Conservation (phyloP, 92 coral and sea anemone genomes). For the Parazoanthus swiftii region DNA sequence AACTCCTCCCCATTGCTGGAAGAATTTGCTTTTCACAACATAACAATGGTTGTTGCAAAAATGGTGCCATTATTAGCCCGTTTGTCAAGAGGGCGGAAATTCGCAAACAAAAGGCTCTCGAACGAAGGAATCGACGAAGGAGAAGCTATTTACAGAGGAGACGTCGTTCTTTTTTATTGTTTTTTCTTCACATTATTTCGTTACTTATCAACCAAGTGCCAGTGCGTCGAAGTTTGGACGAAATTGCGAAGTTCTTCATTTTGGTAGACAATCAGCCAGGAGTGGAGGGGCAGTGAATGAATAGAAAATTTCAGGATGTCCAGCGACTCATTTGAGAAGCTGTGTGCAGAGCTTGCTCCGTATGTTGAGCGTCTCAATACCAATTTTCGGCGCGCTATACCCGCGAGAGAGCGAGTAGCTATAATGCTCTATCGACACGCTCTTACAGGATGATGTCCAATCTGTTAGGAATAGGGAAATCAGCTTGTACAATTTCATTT, state of each 20-base stretch:
- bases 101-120: slow-evolving; percentile 5
- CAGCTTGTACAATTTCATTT: slow-evolving; percentile 46
- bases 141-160: slow-evolving; percentile 17
- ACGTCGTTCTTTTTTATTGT: neutral
- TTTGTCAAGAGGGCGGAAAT: slow-evolving; percentile 8
- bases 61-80: no score
- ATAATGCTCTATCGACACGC: slow-evolving; percentile 50
- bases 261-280: slow-evolving; percentile 42
- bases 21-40: no score
- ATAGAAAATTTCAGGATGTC: slow-evolving; percentile 41
- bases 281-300: slow-evolving; percentile 54
- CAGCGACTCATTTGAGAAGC: slow-evolving; percentile 8
- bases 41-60: no score
- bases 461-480: slow-evolving; percentile 54
- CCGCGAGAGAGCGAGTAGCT: slow-evolving; percentile 50
- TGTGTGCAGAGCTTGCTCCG: slow-evolving; percentile 49
- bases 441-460: slow-evolving; percentile 44
- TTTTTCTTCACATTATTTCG: slow-evolving; percentile 6
- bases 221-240: slow-evolving; percentile 43
- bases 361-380: slow-evolving; percentile 20
- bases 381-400: slow-evolving; percentile 50
- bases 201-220: slow-evolving; percentile 18
- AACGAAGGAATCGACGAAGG: neutral
- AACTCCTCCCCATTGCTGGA: no score
- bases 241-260: slow-evolving; percentile 44